phyloP scores from a whole-genome alignment of 2,113 vertebrate species.

The Phyllostomus discolor region DNA sequence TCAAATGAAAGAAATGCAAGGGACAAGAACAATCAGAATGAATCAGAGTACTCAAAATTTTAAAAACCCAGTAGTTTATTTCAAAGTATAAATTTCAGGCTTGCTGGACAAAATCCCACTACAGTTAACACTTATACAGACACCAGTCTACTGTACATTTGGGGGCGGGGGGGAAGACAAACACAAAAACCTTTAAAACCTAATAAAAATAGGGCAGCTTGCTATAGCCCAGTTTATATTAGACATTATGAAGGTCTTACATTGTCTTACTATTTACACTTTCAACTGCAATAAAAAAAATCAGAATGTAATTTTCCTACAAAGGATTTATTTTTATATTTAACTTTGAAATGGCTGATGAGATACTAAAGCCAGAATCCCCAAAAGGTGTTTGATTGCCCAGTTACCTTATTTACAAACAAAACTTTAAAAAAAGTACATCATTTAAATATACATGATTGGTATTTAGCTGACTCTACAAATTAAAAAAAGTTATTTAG shows the following conservation, averaged over 20 bases:
- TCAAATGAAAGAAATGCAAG: neutral
- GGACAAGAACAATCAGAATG: conserved; percentile 50
- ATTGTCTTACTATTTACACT: conserved; percentile 77
- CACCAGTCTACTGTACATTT: conserved; percentile 77
- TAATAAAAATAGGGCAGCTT: conserved; percentile 78
- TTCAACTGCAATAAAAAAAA: conserved; percentile 72
- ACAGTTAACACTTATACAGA: conserved; percentile 78
- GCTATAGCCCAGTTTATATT: conserved; percentile 65
- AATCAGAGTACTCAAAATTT: conserved; percentile 73
- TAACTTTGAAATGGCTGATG: conserved; percentile 70
- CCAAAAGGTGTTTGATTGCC: conserved; percentile 69
- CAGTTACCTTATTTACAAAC: conserved; percentile 79
- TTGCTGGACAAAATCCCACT: conserved; percentile 81
- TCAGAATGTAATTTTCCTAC: conserved; percentile 62
- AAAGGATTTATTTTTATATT: conserved; percentile 69
- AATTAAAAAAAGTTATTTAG: conserved; percentile 63
- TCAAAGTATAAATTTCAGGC: conserved; percentile 86
- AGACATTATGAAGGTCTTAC: conserved; percentile 72
- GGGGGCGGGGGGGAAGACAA: conserved; percentile 54
- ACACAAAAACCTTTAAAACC: conserved; percentile 68
- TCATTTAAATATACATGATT: conserved; percentile 70
- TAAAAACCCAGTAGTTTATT: conserved; percentile 86
- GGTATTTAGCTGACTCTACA: conserved; percentile 64
- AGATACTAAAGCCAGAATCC: conserved; percentile 74
- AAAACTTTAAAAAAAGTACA: conserved; percentile 56